Evolutionary conservation across 2,888 invertebrate species (phyloP).

Genomic region (Eupithecia exiguata): DNA sequence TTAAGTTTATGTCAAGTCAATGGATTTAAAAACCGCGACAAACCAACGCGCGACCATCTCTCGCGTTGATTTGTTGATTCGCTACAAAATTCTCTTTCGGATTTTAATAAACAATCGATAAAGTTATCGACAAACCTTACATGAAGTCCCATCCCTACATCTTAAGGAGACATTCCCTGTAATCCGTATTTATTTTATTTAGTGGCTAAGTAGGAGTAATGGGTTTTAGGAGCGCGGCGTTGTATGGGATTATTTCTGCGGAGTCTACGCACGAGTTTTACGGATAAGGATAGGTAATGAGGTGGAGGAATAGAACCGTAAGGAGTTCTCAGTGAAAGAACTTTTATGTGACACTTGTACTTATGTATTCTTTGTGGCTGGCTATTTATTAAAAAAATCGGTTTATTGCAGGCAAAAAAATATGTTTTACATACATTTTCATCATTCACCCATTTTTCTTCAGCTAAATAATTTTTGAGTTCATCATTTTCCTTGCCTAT

Average conservation of each 20-base stretch:
- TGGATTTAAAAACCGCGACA: background rate
- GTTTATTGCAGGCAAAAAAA: too few species aligned
- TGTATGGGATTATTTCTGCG: conserved; percentile 56
- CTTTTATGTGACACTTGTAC: background rate
- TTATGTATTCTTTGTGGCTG: background rate
- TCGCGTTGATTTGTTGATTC: too few species aligned
- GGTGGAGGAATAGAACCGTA: background rate
- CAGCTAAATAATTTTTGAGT: too few species aligned
- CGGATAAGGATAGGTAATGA: conserved; percentile 23
- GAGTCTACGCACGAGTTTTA: conserved; percentile 39
- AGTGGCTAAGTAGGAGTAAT: conserved; percentile 65
- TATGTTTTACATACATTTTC: too few species aligned
- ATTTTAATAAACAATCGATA: background rate
- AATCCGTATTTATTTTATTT: conserved; percentile 70
- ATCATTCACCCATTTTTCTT: too few species aligned
- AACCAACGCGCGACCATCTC: background rate
- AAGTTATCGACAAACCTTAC: conserved; percentile 33
- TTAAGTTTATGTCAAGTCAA: background rate
- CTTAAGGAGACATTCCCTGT: conserved; percentile 58
- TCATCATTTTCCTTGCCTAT: too few species aligned
- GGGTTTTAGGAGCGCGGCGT: conserved; percentile 49
- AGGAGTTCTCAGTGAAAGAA: background rate
- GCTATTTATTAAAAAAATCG: too few species aligned
- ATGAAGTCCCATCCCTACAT: conserved; percentile 40
- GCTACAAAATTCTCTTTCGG: background rate